Evolutionary conservation across 1,140 invertebrate genomes (phyloP).

Genomic region (Hypsibius dujardini): DNA sequence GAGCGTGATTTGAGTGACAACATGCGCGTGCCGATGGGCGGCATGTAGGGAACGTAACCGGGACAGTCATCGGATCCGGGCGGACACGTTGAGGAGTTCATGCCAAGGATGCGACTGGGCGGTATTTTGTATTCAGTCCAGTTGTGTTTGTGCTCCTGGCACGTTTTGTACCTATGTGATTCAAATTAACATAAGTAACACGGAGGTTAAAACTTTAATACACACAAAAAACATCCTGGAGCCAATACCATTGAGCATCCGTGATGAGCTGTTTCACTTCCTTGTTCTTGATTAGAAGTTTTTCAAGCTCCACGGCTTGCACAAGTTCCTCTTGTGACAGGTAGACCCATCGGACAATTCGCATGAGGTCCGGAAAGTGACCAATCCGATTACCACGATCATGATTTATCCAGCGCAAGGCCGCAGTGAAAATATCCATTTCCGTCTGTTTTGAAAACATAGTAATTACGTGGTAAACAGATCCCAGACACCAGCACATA

Average conservation of each 20-base stretch:
- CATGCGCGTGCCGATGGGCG: no score
- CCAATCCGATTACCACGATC: not conserved
- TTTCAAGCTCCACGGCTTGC: slow-evolving; percentile 8
- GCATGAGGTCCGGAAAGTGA: not conserved
- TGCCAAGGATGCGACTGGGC: not conserved
- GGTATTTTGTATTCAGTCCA: slow-evolving; percentile 7
- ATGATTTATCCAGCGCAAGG: slow-evolving; percentile 10
- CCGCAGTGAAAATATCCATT: not conserved
- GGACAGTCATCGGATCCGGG: no score
- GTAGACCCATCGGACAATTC: slow-evolving; percentile 12
- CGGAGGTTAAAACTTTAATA: not conserved
- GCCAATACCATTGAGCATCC: not conserved
- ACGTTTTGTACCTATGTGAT: slow-evolving; percentile 2
- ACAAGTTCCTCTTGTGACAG: slow-evolving; percentile 7
- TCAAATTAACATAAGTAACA: not conserved
- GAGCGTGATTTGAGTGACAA: no score
- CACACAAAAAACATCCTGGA: not conserved
- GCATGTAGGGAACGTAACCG: no score
- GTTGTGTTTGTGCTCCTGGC: slow-evolving; percentile 15
- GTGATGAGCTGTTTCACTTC: slow-evolving; percentile 16
- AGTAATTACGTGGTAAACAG: not conserved
- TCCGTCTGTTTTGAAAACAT: not conserved
- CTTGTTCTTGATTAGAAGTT: not conserved
- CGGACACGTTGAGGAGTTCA: no score
- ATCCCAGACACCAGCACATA: not conserved